A percentile compares a stretch with the other conserved stretches of the same genome.
phyloP scores from a whole-genome alignment of 1,140 invertebrate genomes.

The Drosophila carrolli region DNA sequence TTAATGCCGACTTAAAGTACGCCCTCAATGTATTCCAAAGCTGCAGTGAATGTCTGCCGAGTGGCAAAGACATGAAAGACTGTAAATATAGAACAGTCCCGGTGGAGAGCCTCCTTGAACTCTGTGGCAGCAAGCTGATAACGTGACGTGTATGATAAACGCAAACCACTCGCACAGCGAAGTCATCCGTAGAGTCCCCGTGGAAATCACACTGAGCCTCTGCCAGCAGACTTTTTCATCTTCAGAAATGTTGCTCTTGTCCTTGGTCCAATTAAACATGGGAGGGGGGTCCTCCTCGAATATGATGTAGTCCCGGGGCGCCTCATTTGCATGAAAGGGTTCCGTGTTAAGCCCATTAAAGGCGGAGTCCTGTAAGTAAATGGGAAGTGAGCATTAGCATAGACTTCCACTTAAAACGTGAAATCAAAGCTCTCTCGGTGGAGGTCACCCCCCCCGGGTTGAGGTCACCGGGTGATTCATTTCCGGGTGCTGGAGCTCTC shows the following conservation, averaged over 20 bases:
- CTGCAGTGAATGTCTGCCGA: neutral
- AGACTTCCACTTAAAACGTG: conserved; percentile 1
- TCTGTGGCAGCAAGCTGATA: neutral
- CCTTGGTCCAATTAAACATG: conserved; percentile 14
- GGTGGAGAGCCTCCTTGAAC: neutral
- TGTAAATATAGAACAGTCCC: conserved; percentile 6
- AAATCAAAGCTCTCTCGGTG: conserved; percentile 1
- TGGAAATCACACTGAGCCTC: conserved; percentile 29
- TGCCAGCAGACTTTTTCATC: conserved; percentile 24
- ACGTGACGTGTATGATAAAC: conserved; percentile 24
- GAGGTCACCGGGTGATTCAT: conserved; percentile 18
- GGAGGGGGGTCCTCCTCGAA: neutral
- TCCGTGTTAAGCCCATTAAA: conserved; percentile 2
- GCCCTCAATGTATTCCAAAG: neutral
- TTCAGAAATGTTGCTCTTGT: neutral
- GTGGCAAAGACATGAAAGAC: neutral
- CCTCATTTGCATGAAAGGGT: conserved; percentile 60
- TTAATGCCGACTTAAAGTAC: conserved; percentile 21
- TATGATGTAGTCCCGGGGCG: conserved; percentile 3
- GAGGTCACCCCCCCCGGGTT: too few relatives aligned
- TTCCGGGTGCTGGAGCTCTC: neutral
- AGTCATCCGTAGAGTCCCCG: conserved; percentile 9
- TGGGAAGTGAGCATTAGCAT: conserved; percentile 29
- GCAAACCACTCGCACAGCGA: neutral
- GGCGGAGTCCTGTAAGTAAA: neutral